Conservation (phyloP, 2,888 invertebrate species). For the Rhogogaster chlorosoma region DNA sequence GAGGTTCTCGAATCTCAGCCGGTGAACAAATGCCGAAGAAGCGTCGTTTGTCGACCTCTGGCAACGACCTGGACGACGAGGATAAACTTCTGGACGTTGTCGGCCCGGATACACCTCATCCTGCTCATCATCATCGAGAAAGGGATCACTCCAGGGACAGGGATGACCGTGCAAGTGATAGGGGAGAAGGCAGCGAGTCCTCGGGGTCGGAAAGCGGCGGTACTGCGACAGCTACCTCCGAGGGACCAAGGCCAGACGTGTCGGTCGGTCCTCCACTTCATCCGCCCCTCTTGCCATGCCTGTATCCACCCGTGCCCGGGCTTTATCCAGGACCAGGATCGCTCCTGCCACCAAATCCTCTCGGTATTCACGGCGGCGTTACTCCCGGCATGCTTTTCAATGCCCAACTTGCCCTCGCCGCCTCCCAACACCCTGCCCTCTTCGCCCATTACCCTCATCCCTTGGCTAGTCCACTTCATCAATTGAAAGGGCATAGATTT, state of each 20-base stretch:
- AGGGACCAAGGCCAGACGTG: slow-evolving; percentile 92
- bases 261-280: slow-evolving; percentile 96
- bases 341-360: slow-evolving; percentile 85
- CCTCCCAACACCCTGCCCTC: slow-evolving; percentile 88
- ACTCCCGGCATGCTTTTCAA: slow-evolving; percentile 93
- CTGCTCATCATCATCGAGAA: slow-evolving; percentile 77
- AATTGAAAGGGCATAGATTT: slow-evolving; percentile 89
- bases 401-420: slow-evolving; percentile 92
- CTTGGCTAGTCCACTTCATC: slow-evolving; percentile 84
- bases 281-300: slow-evolving; percentile 94
- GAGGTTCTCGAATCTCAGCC: slow-evolving; percentile 73
- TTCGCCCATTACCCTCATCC: slow-evolving; percentile 86
- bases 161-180: slow-evolving; percentile 74
- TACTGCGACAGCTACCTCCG: slow-evolving; percentile 77
- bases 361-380: slow-evolving; percentile 85
- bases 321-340: slow-evolving; percentile 87
- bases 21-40: slow-evolving; percentile 75
- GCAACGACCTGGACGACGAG: slow-evolving; percentile 84
- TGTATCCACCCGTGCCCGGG: slow-evolving; percentile 90
- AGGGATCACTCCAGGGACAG: slow-evolving; percentile 74
- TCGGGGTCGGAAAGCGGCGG: slow-evolving; percentile 80
- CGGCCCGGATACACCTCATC: slow-evolving; percentile 90
- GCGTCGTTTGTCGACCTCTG: slow-evolving; percentile 72
- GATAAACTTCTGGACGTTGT: slow-evolving; percentile 93
- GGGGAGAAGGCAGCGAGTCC: slow-evolving; percentile 75